phyloP scores from a whole-genome alignment of 2,113 vertebrate species.

The Dipodomys ordii region DNA sequence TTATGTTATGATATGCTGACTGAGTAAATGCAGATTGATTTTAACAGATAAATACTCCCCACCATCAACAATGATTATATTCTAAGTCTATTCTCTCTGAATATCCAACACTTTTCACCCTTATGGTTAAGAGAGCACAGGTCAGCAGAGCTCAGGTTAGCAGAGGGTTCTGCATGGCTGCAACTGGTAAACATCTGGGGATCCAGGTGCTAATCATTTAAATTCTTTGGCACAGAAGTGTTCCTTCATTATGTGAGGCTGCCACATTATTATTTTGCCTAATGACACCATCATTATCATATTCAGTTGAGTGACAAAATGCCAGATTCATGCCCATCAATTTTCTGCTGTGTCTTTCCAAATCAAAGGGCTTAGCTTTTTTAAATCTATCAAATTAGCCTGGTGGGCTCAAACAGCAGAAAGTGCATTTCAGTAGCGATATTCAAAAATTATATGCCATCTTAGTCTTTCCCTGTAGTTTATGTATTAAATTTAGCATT shows the following conservation, averaged over 20 bases:
- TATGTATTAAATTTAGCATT: conserved; percentile 55
- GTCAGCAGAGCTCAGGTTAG: conserved; percentile 33
- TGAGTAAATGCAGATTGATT: conserved; percentile 30
- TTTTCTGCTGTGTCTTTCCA: conserved; percentile 71
- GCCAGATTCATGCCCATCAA: conserved; percentile 67
- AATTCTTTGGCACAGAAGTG: conserved; percentile 51
- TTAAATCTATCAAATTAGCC: conserved; percentile 58
- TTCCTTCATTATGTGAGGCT: conserved; percentile 69
- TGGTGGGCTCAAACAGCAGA: conserved; percentile 42
- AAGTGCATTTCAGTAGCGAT: conserved; percentile 26
- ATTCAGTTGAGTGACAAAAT: conserved; percentile 77
- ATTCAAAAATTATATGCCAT: conserved; percentile 57
- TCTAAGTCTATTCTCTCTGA: conserved; percentile 2
- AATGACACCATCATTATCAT: conserved; percentile 77
- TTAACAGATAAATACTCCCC: background rate
- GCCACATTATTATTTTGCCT: conserved; percentile 75
- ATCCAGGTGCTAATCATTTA: conserved; percentile 64
- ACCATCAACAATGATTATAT: background rate
- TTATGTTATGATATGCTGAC: background rate
- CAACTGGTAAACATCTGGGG: conserved; percentile 69
- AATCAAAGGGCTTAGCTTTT: conserved; percentile 66
- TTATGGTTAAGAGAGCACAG: background rate
- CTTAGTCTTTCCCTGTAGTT: conserved; percentile 20
- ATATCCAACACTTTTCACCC: conserved; percentile 20
- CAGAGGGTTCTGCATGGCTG: conserved; percentile 2